phyloP scores from a whole-genome alignment of 2,888 invertebrate species.

The Drosophila mimetica region DNA sequence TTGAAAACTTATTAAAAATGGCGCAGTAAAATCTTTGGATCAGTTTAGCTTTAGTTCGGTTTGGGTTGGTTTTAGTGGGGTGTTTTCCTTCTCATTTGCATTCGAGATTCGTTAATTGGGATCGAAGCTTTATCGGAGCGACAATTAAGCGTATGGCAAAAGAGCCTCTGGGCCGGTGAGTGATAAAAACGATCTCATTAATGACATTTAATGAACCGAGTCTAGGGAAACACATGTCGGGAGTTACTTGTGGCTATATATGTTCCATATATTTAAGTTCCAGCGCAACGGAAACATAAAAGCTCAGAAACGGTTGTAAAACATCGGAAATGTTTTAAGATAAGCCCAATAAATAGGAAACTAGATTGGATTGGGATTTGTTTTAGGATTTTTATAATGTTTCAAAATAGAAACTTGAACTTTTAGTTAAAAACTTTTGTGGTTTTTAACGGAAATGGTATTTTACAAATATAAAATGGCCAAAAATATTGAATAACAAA shows the following conservation, averaged over 20 bases:
- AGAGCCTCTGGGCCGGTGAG: slow-evolving; percentile 39
- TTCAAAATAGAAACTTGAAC: not conserved
- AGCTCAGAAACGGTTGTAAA: slow-evolving; percentile 58
- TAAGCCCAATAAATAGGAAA: slow-evolving; percentile 21
- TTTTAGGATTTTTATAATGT: too few relatives aligned
- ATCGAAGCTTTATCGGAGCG: slow-evolving; percentile 58
- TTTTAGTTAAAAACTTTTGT: not conserved
- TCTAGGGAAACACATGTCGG: slow-evolving; percentile 26
- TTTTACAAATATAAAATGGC: not conserved
- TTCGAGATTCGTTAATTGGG: slow-evolving; percentile 72
- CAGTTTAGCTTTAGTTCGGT: slow-evolving; percentile 10
- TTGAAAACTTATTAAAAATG: slow-evolving; percentile 74
- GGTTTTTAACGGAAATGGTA: not conserved
- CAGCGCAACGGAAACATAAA: slow-evolving; percentile 65
- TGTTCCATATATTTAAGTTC: slow-evolving; percentile 47
- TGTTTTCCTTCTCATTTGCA: slow-evolving; percentile 61
- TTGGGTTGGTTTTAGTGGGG: slow-evolving; percentile 31
- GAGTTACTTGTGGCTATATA: slow-evolving; percentile 2
- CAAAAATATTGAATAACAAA: too few relatives aligned
- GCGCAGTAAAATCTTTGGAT: slow-evolving; percentile 56
- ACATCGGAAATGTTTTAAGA: slow-evolving; percentile 61
- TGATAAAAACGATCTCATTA: slow-evolving; percentile 65
- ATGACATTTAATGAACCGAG: slow-evolving; percentile 61
- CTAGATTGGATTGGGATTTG: slow-evolving; percentile 1
- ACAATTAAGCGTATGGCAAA: slow-evolving; percentile 68